Evolutionary conservation across 2,888 invertebrate species (phyloP).

Genomic region (Drosophila mayaguana): DNA sequence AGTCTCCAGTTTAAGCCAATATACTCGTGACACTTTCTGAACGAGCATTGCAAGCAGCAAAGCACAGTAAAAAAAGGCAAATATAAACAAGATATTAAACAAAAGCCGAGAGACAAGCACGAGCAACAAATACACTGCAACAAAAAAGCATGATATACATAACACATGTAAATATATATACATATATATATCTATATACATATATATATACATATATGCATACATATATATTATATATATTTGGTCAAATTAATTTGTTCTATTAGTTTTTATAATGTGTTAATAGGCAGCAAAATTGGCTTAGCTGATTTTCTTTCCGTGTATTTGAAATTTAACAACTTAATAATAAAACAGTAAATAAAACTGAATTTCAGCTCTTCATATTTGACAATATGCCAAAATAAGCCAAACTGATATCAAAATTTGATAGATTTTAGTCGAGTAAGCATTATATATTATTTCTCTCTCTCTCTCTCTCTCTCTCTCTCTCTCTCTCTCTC

Average conservation of each 20-base stretch:
- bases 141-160: no score
- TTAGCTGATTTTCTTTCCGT: no score
- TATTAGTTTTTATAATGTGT: no score
- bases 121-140: neutral
- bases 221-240: no score
- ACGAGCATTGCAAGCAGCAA: slow-evolving; percentile 11
- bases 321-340: neutral
- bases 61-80: slow-evolving; percentile 5
- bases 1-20: neutral
- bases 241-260: no score
- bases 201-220: neutral
- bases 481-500: no score
- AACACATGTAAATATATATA: neutral
- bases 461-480: no score
- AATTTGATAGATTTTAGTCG: no score
- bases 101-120: neutral
- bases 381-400: neutral
- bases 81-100: slow-evolving; percentile 8
- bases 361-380: neutral
- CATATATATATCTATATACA: neutral
- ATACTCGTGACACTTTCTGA: neutral
- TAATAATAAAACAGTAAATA: neutral
- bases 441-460: no score
- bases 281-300: no score
- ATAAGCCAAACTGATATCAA: no score